Conservation (phyloP, 2,888 invertebrate genomes). For the Sepiola atlantica region DNA sequence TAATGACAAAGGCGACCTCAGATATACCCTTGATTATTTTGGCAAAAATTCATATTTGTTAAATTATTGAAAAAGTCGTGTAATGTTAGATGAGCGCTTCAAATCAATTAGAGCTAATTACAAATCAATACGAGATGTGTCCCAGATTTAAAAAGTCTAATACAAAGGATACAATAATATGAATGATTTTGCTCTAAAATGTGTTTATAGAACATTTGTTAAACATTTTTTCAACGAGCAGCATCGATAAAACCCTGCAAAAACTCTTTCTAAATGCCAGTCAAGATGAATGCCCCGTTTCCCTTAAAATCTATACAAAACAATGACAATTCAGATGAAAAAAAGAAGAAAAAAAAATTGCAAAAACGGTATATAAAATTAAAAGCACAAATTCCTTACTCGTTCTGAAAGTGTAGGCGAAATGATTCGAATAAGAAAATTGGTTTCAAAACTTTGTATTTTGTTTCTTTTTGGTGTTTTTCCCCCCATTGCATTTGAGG, state of each 20-base stretch:
- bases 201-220: background rate
- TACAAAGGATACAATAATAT: background rate
- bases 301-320: background rate
- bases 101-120: background rate
- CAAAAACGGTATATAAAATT: background rate
- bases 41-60: constrained; percentile 22
- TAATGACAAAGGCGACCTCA: background rate
- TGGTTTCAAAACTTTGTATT: background rate
- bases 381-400: background rate
- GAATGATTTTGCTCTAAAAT: background rate
- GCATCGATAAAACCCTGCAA: background rate
- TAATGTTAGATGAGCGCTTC: background rate
- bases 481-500: no score
- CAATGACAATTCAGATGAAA: background rate
- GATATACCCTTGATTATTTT: background rate
- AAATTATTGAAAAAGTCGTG: background rate
- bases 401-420: background rate
- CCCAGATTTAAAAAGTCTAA: background rate
- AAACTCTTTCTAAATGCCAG: background rate
- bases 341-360: background rate
- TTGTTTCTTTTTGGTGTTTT: background rate
- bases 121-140: background rate
- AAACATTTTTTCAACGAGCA: background rate
- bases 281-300: background rate
- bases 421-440: background rate